phyloP scores from a whole-genome alignment of 2,888 invertebrate genomes.

The Hypomecis atomaria region DNA sequence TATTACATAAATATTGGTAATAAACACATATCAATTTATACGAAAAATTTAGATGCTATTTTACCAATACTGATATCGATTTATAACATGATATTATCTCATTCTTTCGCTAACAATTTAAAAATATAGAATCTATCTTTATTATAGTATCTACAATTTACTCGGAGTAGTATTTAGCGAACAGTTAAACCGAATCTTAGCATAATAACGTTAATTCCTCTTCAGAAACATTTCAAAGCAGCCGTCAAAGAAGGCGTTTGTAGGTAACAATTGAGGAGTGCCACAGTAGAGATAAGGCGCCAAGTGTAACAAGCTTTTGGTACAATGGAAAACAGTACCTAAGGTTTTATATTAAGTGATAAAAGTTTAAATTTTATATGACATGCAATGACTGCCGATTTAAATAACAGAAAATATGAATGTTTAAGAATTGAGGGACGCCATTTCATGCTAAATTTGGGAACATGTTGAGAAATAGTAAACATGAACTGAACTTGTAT shows the following conservation, averaged over 20 bases:
- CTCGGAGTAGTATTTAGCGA: no score
- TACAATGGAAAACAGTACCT: constrained; percentile 35
- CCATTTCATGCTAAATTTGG: no score
- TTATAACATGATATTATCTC: no score
- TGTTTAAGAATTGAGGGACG: no score
- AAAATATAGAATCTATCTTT: no score
- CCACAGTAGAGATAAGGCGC: constrained; percentile 72
- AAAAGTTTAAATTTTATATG: neutral
- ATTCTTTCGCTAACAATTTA: no score
- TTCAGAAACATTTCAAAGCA: constrained; percentile 51
- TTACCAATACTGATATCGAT: neutral
- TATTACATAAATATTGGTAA: neutral
- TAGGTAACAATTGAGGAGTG: constrained; percentile 68
- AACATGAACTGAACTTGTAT: no score
- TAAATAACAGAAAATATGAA: no score
- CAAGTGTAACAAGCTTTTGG: constrained; percentile 63
- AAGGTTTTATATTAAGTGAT: neutral
- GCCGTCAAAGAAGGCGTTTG: constrained; percentile 45
- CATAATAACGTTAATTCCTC: constrained; percentile 37
- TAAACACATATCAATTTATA: neutral
- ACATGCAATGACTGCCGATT: no score
- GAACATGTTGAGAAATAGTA: no score
- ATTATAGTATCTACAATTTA: no score
- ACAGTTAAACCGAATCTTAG: neutral
- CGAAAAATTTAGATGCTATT: no score